Evolutionary conservation across 2,113 vertebrate genomes (phyloP).

Genomic region (Notiomystis cincta): DNA sequence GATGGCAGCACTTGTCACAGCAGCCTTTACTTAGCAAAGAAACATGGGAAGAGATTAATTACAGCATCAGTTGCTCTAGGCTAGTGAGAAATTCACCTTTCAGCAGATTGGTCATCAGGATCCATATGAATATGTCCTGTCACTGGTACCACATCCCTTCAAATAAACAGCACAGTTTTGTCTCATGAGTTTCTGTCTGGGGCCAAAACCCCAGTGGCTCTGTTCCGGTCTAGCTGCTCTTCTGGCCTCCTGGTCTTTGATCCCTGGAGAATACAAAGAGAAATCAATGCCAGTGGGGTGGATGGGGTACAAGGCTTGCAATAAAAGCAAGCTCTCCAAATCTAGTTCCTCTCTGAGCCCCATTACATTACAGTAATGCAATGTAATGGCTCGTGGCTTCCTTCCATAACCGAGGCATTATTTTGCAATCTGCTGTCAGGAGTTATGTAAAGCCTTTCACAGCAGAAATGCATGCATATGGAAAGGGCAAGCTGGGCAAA

Average conservation of each 20-base stretch:
- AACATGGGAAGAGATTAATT: not conserved
- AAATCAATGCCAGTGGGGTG: not conserved
- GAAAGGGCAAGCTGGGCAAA: not conserved
- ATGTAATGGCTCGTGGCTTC: conserved; percentile 2
- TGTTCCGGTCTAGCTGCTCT: not conserved
- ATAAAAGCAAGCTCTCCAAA: not conserved
- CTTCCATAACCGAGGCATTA: not conserved
- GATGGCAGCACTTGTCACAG: not conserved
- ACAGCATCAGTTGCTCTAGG: not conserved
- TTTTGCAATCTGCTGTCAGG: not conserved
- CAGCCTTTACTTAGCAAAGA: not conserved
- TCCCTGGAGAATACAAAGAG: not conserved
- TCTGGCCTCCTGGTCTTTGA: not conserved
- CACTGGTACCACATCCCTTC: not conserved
- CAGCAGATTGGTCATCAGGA: not conserved
- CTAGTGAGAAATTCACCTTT: conserved; percentile 16
- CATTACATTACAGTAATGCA: conserved; percentile 18
- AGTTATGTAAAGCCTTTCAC: not conserved
- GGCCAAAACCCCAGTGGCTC: not conserved
- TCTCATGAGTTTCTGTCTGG: not conserved
- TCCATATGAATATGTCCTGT: not conserved
- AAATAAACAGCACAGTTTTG: not conserved
- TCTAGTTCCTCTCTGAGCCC: not conserved
- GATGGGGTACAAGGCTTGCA: not conserved
- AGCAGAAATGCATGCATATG: not conserved